phyloP scores from a whole-genome alignment of 2,113 vertebrate species.

The Passer domesticus region DNA sequence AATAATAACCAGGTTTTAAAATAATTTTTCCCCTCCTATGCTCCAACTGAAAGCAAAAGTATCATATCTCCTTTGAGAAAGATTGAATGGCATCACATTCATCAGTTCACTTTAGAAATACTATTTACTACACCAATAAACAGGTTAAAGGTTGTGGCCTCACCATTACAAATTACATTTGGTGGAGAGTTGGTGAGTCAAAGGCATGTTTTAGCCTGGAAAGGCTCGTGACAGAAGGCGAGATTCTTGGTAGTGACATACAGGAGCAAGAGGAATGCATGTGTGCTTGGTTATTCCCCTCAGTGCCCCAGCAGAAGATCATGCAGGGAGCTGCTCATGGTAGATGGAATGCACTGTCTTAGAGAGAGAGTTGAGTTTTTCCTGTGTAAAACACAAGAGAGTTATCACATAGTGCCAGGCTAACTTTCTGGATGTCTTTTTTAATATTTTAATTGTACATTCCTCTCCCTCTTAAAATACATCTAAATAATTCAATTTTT shows the following conservation, averaged over 20 bases:
- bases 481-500: neutral
- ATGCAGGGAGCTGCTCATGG: neutral
- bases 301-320: neutral
- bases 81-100: neutral
- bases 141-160: rapidly evolving
- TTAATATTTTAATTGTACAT: neutral
- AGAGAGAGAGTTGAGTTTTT: neutral
- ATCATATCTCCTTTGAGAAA: neutral
- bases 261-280: neutral
- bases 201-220: neutral
- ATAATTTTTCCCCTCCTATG: neutral
- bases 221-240: rapidly evolving
- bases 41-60: neutral
- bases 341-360: neutral
- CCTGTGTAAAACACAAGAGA: neutral
- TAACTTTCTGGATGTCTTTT: neutral
- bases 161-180: neutral
- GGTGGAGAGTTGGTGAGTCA: neutral
- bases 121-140: neutral
- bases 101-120: neutral
- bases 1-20: neutral
- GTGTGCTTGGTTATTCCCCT: rapidly evolving
- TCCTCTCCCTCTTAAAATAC: neutral
- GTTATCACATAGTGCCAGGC: no score
- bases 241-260: rapidly evolving